Evolutionary conservation across 2,888 invertebrate species (phyloP), one percentile per base, ranked within the genome.

Genomic region (Ctena decussata): DNA sequence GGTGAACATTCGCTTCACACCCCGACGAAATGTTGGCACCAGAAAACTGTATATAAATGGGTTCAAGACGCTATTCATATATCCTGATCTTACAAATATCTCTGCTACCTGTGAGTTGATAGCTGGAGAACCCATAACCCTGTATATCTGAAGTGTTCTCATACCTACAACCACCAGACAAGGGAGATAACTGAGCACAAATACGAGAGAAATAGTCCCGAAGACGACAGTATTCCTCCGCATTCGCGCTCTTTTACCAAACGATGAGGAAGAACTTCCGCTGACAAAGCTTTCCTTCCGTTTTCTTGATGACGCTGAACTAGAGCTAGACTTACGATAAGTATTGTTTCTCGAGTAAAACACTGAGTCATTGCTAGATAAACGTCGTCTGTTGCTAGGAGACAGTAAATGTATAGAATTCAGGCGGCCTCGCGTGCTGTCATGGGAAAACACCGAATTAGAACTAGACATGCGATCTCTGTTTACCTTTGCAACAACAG

Each of bases 171-270:
- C 57, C 2, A 78, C 73, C 1, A 82, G 49, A 53, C 78, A 82
- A 39, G 78, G 82, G 30, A 82, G 82, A 65, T 82, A 82, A 78
- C 82, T 82, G n/a, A 82, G 46, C 12, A 82, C 57, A 37, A 82
- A 82, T 18, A 82, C 49, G 0, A 75, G 60, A n/a, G 82, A 78
- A n/a, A 82, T 78, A 8, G 74, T 78, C 24, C 74, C 78, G 37
- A 82, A 82, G 1, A 82, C 75, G 15, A 82, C 24, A 2, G 82
- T 82, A 53, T 74, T 82, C 49, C 82, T 82, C 18, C 74, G 74
- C 82, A 82, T 82, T 24, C 78, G 30, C 0, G 71, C 81, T 24
- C 72, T 32, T 30, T 60, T 82, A n/a, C 77, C 72, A 12, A 35
- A 18, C 18, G 57, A 71, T 1, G 49, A 18, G 21, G 18, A 12